Evolutionary conservation across 1,140 invertebrate genomes (phyloP).

Genomic region (Drosophila asahinai): DNA sequence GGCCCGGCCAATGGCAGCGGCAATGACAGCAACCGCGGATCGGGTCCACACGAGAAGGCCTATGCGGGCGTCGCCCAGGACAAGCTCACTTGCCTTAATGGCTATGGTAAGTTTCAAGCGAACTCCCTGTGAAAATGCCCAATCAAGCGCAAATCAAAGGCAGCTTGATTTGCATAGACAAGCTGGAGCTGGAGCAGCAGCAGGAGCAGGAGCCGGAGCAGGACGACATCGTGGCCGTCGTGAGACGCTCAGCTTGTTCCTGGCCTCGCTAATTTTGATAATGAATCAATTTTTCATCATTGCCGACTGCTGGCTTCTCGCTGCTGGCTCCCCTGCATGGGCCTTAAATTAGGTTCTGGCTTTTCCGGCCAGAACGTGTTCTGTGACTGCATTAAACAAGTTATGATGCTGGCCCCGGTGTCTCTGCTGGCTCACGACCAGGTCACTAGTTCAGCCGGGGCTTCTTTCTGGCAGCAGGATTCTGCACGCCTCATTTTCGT

Average conservation of each 20-base stretch:
- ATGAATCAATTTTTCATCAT: slow-evolving; percentile 84
- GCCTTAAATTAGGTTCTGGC: slow-evolving; percentile 73
- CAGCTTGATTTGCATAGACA: slow-evolving; percentile 78
- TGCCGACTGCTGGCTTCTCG: slow-evolving; percentile 35
- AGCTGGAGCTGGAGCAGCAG: too few relatives aligned
- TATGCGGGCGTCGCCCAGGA: slow-evolving; percentile 80
- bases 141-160: slow-evolving; percentile 78
- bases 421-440: slow-evolving; percentile 74
- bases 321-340: slow-evolving; percentile 44
- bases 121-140: slow-evolving; percentile 72
- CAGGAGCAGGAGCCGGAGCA: slow-evolving; percentile 17
- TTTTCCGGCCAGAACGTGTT: slow-evolving; percentile 52
- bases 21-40: slow-evolving; percentile 41
- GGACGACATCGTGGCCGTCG: slow-evolving; percentile 61
- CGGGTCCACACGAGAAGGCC: slow-evolving; percentile 76
- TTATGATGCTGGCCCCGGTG: slow-evolving; percentile 65
- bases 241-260: slow-evolving; percentile 75
- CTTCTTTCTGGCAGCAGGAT: slow-evolving; percentile 39
- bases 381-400: slow-evolving; percentile 56
- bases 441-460: slow-evolving; percentile 75
- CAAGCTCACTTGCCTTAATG: slow-evolving; percentile 84
- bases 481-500: slow-evolving; percentile 81
- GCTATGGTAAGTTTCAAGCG: slow-evolving; percentile 76
- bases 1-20: slow-evolving; percentile 41
- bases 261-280: slow-evolving; percentile 82